Base-by-base conservation (phyloP, 2,113 vertebrate genomes). In the Aix galericulata region DNA sequence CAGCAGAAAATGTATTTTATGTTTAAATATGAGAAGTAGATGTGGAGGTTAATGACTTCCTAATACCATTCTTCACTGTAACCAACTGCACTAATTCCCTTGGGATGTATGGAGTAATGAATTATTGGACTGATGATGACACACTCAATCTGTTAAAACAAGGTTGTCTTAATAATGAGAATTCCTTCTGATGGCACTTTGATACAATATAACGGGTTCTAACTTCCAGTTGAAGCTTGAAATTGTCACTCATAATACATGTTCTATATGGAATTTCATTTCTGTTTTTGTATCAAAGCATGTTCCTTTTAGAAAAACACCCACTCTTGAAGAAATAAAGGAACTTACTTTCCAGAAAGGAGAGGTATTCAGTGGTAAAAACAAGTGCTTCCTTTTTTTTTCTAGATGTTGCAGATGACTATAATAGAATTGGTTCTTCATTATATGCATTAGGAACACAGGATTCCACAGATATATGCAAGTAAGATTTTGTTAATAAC, bases 371-470 rank as follows among this genome's bases (percentile, higher is more conserved):
- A 69, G 77, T 88, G 86, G 82, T 97, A 88, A 96, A 96, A 90
- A 93, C 44, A 82, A 96, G 55, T 92, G 26, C 92, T 78, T 89
- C 31, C 86, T 48, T 48, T 96, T 97, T 95, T 96, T 96, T 95
- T 94, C 23, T 96, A 99, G 99, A 98, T 97, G 98, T 98, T 96
- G 99, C 99, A 13, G 99, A 99, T 80, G 99, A 99, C 97, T 99
- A 99, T 98, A 99, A 99, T 98, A 99, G 99, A 98, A 99, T 99
- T 97, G 99, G 99, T 82, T 99, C 99, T 91, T 99, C 99, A 25
- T 97, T 99, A 66, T 99, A 99, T 97, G 97, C 98, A 31, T 97
- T 99, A 97, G 99, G 99, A 97, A 99, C 99, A 1, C 99, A 99
- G 97, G 99, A 99, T 97, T 99, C 99, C 92, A 99, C 99, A 75